Evolutionary conservation across 2,888 invertebrate species (phyloP), one percentile per base, ranked within the genome.

Genomic region (Xiphydria camelus): DNA sequence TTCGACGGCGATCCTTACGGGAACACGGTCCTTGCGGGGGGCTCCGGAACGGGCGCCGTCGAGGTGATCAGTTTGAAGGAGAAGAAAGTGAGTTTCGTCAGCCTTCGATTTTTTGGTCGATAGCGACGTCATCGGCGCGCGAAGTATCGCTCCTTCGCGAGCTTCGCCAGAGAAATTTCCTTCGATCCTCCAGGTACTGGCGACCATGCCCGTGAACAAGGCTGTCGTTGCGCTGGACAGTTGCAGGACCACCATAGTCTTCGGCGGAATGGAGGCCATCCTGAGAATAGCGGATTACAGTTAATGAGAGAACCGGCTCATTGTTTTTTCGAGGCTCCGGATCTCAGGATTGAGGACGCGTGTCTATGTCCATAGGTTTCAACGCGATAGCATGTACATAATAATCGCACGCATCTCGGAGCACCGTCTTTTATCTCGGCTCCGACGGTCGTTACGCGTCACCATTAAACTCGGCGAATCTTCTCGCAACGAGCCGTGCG

Each of bases 1-100:
- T 82, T 73, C 38, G 61, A 69, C 22, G 71, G 70, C 1, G 70
- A 73, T 51, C 59, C 64, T 4, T 61, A 62, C 17, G 64, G 63
- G 0, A 68, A 70, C 7, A 62, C 57, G 14, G 62, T 75, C 9
- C 19, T 76, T 4, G 57, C 57, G 3, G 75, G 73, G 4, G 74
- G 76, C 17, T 73, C 70, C 26, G 76, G 73, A 7, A 65, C 64
- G 2, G 66, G 66, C 3, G 53, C 54, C n/a, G 61, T 76, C 18
- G 76, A 76, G 53, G 54, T 76, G 10, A 70, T 76, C 35, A 68
- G 63, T 46, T 44, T 71, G 9, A 65, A 57, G 33, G 59, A 69
- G 20, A 66, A 68, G 37, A 66, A 57, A 53, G 68, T 73, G 35
- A 18, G 10, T 10, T 17, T 15, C n/a, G n/a, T n/a, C n/a, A n/a